phyloP scores from a whole-genome alignment of 2,797 vertebrate species.

The Tangara arthus region DNA sequence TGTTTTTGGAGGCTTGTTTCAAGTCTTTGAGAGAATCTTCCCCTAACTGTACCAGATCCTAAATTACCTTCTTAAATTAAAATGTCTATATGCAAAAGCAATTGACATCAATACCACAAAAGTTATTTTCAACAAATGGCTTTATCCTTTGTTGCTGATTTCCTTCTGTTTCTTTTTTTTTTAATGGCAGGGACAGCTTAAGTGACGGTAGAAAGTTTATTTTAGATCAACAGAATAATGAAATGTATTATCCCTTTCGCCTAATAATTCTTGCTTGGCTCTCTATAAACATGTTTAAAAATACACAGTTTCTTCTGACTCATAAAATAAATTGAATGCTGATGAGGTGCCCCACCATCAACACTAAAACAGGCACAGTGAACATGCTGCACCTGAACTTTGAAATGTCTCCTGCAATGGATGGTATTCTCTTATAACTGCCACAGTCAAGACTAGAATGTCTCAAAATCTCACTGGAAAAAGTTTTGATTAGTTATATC shows the following conservation, averaged over 20 bases:
- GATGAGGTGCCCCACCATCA: neutral
- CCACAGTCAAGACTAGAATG: neutral
- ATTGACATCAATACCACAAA: neutral
- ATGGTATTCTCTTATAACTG: neutral
- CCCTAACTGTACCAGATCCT: neutral
- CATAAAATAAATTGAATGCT: neutral
- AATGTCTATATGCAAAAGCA: neutral
- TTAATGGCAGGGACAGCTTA: neutral
- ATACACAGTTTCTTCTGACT: neutral
- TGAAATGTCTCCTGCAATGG: neutral
- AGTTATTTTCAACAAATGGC: neutral
- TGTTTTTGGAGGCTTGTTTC: neutral
- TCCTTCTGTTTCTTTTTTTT: neutral
- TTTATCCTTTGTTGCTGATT: neutral
- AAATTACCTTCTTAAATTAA: neutral
- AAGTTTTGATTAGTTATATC: neutral
- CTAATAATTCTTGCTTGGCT: neutral
- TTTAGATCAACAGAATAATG: neutral
- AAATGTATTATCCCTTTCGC: neutral
- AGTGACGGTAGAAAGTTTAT: neutral
- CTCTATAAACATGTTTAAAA: neutral
- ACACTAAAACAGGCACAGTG: neutral
- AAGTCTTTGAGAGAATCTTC: neutral
- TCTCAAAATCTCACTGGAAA: neutral
- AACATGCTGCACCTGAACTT: neutral